Evolutionary conservation across 2,888 invertebrate species (phyloP).

Genomic region (Temnothorax unifasciatus): DNA sequence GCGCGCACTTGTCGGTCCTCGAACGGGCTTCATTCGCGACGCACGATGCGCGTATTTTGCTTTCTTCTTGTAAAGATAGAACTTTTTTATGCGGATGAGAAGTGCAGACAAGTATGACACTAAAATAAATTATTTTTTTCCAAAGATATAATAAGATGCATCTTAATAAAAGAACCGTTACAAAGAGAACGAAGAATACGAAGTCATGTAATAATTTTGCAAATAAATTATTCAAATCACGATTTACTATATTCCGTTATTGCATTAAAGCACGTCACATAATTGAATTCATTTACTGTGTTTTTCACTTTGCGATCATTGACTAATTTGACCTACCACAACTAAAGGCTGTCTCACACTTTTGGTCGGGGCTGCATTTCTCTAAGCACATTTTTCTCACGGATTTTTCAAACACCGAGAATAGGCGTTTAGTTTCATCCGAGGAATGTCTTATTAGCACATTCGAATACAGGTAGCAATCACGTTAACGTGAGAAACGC

Average conservation of each 20-base stretch:
- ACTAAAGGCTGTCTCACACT: not conserved
- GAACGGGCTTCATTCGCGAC: slow-evolving; percentile 10
- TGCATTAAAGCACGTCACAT: not conserved
- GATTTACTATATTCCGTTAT: not conserved
- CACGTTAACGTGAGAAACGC: slow-evolving; percentile 58
- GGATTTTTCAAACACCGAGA: not conserved
- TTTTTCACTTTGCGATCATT: not conserved
- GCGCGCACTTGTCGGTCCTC: slow-evolving; percentile 6
- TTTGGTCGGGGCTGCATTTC: not conserved
- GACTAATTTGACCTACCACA: not conserved
- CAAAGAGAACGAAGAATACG: not conserved
- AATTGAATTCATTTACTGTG: not conserved
- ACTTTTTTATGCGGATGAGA: slow-evolving; percentile 1
- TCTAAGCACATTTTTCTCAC: not conserved
- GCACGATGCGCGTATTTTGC: not conserved
- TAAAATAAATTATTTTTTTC: not conserved
- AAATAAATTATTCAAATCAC: not conserved
- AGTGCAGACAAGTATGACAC: not conserved
- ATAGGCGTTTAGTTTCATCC: slow-evolving; percentile 10
- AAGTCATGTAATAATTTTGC: not conserved
- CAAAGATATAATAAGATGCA: not conserved
- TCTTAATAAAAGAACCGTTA: not conserved
- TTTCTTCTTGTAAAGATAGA: not conserved
- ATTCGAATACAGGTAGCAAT: slow-evolving; percentile 40
- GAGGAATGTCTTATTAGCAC: slow-evolving; percentile 26